Percentiles rank a stretch among this genome's conserved stretches.
Evolutionary conservation across 1,140 invertebrate genomes (phyloP).

Genomic region (Pseudomyrmex concolor): DNA sequence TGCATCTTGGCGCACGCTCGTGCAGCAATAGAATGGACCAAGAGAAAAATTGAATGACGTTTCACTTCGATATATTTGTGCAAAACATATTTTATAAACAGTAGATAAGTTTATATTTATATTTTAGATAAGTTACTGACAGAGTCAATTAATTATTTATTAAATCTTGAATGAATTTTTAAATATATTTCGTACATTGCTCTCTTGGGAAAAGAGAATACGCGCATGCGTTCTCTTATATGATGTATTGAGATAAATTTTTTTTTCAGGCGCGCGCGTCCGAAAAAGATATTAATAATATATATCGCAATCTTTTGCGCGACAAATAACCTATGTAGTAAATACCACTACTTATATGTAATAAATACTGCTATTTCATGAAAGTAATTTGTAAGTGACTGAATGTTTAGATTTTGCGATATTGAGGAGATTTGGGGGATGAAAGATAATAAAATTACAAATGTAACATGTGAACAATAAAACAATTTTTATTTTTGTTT

Average conservation of each 20-base stretch:
- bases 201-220: too few relatives aligned
- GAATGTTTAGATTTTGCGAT: too few relatives aligned
- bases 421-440: neutral
- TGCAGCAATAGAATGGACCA: slow-evolving; percentile 8
- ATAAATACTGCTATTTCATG: neutral
- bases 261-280: too few relatives aligned
- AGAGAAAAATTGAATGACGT: neutral
- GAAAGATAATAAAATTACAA: neutral
- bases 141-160: neutral
- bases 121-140: neutral
- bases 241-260: too few relatives aligned
- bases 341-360: neutral
- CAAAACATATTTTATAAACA: neutral
- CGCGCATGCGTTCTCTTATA: too few relatives aligned
- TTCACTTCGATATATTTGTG: neutral
- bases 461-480: slow-evolving; percentile 26
- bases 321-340: too few relatives aligned
- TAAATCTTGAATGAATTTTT: neutral
- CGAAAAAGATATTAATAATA: too few relatives aligned
- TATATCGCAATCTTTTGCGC: too few relatives aligned
- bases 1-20: slow-evolving; percentile 57
- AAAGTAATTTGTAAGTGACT: too few relatives aligned
- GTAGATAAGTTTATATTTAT: neutral
- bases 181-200: too few relatives aligned
- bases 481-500: slow-evolving; percentile 16